Conservation (phyloP, 2,888 invertebrate genomes). For the Lagria hirta region DNA sequence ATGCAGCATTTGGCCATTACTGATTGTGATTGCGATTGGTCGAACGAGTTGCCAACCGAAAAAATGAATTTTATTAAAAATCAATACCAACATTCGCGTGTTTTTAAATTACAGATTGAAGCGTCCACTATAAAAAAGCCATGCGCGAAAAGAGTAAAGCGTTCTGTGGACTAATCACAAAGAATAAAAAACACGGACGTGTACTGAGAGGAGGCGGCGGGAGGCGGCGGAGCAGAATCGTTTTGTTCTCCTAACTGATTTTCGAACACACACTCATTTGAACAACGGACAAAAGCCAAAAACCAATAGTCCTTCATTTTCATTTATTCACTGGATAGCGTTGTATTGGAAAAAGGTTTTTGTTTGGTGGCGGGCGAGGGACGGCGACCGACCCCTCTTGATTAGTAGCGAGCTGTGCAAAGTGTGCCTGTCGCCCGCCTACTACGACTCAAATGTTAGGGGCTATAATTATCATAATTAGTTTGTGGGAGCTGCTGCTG, state of each 20-base stretch:
- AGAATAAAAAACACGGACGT: conserved; percentile 54
- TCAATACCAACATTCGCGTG: conserved; percentile 56
- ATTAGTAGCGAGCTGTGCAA: conserved; percentile 43
- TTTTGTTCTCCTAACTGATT: conserved; percentile 56
- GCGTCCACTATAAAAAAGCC: conserved; percentile 54
- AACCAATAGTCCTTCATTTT: conserved; percentile 57
- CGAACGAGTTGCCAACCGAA: conserved; percentile 54
- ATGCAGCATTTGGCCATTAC: conserved; percentile 54
- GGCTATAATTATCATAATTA: conserved; percentile 52
- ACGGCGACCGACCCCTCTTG: conserved; percentile 37
- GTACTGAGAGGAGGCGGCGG: conserved; percentile 38
- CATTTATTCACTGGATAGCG: conserved; percentile 55
- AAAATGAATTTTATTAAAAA: conserved; percentile 57
- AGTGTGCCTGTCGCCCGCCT: too few species aligned
- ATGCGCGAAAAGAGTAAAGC: conserved; percentile 56
- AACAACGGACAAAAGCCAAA: conserved; percentile 56
- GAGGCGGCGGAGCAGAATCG: conserved; percentile 39
- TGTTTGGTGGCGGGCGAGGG: conserved; percentile 47
- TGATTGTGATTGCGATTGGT: conserved; percentile 53
- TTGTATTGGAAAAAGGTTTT: conserved; percentile 56
- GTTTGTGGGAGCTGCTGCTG: conserved; percentile 39
- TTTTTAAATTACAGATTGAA: conserved; percentile 56
- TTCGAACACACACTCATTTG: conserved; percentile 51
- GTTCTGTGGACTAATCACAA: conserved; percentile 56
- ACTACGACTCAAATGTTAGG: conserved; percentile 36